A percentile compares a stretch with the other conserved stretches of the same genome.
phyloP scores from a whole-genome alignment of 2,797 vertebrate genomes.

The Pyrocephalus nanus region DNA sequence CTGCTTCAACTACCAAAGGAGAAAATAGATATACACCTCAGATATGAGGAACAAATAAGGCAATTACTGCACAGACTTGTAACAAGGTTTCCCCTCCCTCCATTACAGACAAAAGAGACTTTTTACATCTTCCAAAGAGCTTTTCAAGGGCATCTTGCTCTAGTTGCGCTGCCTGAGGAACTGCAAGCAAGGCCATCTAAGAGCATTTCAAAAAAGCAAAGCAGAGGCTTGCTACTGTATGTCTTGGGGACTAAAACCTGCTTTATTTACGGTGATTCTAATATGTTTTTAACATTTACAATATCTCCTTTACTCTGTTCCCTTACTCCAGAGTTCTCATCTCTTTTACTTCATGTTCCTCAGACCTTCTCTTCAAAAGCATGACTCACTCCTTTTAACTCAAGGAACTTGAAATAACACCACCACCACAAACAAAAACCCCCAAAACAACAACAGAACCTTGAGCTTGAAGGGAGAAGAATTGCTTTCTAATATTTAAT shows the following conservation, averaged over 20 bases:
- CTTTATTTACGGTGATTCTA: not conserved
- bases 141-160: not conserved
- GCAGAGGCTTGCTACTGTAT: not conserved
- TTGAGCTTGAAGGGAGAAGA: not conserved
- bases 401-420: not conserved
- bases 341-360: not conserved
- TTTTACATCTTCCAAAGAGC: not conserved
- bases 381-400: not conserved
- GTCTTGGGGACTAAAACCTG: not conserved
- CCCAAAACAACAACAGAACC: not conserved
- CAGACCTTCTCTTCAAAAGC: not conserved
- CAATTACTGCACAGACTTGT: not conserved
- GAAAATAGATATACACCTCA: not conserved
- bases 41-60: not conserved
- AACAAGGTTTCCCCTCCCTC: not conserved
- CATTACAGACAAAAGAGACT: not conserved
- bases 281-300: not conserved
- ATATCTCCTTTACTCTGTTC: not conserved
- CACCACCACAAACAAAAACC: accelerated
- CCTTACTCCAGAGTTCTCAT: not conserved
- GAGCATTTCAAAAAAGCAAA: not conserved
- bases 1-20: not conserved
- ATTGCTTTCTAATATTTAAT: not conserved
- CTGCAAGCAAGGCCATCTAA: not conserved
- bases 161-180: not conserved